Percentiles rank a stretch among this genome's conserved stretches.
Evolutionary conservation across 2,888 invertebrate genomes (phyloP).

Genomic region (Atethmia centrago): DNA sequence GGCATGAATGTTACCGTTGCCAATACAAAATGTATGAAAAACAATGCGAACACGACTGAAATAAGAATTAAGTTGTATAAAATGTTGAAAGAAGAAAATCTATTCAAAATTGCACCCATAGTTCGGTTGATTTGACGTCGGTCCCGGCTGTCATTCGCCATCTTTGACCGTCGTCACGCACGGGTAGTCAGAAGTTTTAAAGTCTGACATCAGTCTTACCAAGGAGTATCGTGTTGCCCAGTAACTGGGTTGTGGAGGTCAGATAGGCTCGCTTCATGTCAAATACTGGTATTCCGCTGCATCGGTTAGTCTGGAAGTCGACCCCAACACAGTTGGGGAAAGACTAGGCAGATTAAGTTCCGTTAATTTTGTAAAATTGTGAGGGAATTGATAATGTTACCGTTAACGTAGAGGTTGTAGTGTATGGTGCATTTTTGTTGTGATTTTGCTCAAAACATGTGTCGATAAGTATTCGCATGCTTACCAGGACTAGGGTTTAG

Average conservation of each 20-base stretch:
- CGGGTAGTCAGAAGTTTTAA: neutral
- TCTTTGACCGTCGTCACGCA: neutral
- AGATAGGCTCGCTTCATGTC: neutral
- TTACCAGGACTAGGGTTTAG: conserved; percentile 35
- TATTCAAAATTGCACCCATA: conserved; percentile 65
- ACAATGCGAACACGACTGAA: conserved; percentile 43
- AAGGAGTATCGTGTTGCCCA: neutral
- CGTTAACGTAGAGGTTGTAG: conserved; percentile 34
- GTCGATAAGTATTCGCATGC: conserved; percentile 48
- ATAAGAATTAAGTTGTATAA: conserved; percentile 40
- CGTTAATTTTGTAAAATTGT: conserved; percentile 56
- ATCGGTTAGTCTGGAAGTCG: neutral
- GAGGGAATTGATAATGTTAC: conserved; percentile 44
- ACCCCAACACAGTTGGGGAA: neutral
- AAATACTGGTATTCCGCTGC: neutral
- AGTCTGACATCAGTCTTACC: neutral
- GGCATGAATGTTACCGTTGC: conserved; percentile 8
- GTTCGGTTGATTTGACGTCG: conserved; percentile 27
- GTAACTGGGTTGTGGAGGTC: neutral
- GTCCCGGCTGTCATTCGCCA: no score
- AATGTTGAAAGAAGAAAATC: conserved; percentile 35
- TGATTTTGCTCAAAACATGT: conserved; percentile 64
- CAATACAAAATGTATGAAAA: conserved; percentile 24
- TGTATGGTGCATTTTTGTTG: conserved; percentile 65
- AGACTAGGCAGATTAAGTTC: neutral